Evolutionary conservation across 2,888 invertebrate genomes (phyloP).

Genomic region (Cerastis rubricosa): DNA sequence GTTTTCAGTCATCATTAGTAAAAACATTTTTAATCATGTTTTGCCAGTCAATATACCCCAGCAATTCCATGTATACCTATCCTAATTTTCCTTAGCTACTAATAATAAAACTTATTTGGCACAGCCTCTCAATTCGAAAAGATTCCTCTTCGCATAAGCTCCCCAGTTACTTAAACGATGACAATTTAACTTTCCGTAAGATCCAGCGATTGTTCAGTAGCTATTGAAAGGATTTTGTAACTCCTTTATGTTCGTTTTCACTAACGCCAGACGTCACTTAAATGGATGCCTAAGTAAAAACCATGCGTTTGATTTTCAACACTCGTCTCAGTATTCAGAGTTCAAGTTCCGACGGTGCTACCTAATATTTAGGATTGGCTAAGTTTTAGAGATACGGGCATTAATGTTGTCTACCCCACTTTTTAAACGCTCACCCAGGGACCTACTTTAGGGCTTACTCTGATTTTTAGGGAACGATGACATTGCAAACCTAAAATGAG

Average conservation of each 20-base stretch:
- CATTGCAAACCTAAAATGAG: constrained; percentile 27
- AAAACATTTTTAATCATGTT: not conserved
- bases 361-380: not conserved
- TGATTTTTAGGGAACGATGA: constrained; percentile 26
- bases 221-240: constrained; percentile 54
- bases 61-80: not conserved
- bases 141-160: constrained; percentile 32
- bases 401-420: constrained; percentile 38
- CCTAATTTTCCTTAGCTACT: not conserved
- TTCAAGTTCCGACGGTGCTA: not conserved
- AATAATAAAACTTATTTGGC: constrained; percentile 12
- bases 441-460: constrained; percentile 25
- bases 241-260: constrained; percentile 9
- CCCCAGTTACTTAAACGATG: constrained; percentile 47
- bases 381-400: not conserved
- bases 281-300: not conserved
- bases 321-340: not conserved
- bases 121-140: constrained; percentile 12
- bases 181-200: constrained; percentile 60
- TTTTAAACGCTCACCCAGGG: constrained; percentile 16
- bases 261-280: not conserved
- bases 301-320: not conserved
- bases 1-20: not conserved
- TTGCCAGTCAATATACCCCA: not conserved
- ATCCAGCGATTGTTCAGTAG: constrained; percentile 50